Evolutionary conservation across 1,140 invertebrate genomes (phyloP).

Genomic region (Sycobia sp.): DNA sequence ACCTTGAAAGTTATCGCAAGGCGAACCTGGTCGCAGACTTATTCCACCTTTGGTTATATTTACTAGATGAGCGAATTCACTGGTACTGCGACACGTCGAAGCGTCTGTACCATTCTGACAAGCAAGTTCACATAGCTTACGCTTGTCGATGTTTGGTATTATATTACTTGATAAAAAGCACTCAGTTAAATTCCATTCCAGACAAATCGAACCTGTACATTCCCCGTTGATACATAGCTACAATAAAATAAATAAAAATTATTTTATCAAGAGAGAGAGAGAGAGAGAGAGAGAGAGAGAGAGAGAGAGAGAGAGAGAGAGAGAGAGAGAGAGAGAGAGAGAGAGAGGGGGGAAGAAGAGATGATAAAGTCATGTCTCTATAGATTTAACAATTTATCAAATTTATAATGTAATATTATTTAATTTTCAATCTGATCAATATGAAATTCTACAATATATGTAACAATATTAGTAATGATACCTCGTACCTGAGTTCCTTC

Average conservation of each 20-base stretch:
- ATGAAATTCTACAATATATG: no score
- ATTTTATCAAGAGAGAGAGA: no score
- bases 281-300: no score
- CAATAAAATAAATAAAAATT: slow-evolving; percentile 55
- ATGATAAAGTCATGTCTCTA: no score
- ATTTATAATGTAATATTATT: no score
- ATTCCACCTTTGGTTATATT: slow-evolving; percentile 84
- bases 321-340: no score
- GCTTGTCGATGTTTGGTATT: slow-evolving; percentile 82
- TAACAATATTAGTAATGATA: no score
- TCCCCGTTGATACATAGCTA: slow-evolving; percentile 92
- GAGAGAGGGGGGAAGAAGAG: no score
- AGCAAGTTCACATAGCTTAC: slow-evolving; percentile 92
- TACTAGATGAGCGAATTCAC: slow-evolving; percentile 76
- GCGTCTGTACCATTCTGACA: slow-evolving; percentile 85
- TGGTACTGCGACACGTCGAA: slow-evolving; percentile 83
- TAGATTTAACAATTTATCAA: no score
- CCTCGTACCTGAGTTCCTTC: slow-evolving; percentile 71
- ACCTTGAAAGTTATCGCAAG: slow-evolving; percentile 97
- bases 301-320: no score
- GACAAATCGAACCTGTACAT: slow-evolving; percentile 93
- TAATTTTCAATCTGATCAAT: no score
- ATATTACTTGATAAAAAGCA: slow-evolving; percentile 92
- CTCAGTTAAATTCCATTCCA: slow-evolving; percentile 91
- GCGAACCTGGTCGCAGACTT: slow-evolving; percentile 88